phyloP scores from a whole-genome alignment of 2,888 invertebrate genomes.

The Rutpela maculata region DNA sequence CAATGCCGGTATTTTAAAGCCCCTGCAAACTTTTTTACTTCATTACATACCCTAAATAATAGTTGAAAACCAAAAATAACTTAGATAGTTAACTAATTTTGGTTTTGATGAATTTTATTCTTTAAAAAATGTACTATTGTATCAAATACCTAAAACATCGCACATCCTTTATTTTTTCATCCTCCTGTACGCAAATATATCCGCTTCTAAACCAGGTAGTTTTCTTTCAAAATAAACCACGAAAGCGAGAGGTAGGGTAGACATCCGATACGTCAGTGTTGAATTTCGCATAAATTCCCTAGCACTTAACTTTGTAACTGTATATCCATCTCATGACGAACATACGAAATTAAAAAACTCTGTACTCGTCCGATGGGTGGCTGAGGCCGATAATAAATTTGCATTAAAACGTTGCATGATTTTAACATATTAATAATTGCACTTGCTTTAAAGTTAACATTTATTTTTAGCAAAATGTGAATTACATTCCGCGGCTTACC shows the following conservation, averaged over 20 bases:
- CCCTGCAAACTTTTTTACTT: too few relatives aligned
- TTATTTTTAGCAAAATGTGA: not conserved
- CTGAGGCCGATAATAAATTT: not conserved
- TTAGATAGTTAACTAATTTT: too few relatives aligned
- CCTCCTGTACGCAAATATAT: not conserved
- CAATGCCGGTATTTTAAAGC: too few relatives aligned
- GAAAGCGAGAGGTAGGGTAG: conserved; percentile 9
- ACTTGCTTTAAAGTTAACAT: not conserved
- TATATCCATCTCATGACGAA: conserved; percentile 7
- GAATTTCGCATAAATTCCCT: conserved; percentile 19
- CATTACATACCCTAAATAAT: too few relatives aligned
- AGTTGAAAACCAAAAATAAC: too few relatives aligned
- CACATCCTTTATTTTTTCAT: too few relatives aligned
- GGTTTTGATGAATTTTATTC: too few relatives aligned
- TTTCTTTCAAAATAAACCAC: conserved; percentile 35
- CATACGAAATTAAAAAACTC: conserved; percentile 4
- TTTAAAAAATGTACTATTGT: too few relatives aligned
- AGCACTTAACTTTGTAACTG: conserved; percentile 9
- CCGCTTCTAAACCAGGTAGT: not conserved
- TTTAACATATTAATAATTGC: conserved; percentile 7
- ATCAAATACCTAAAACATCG: too few relatives aligned
- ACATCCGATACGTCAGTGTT: conserved; percentile 24
- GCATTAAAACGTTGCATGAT: not conserved
- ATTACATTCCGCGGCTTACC: conserved; percentile 7
- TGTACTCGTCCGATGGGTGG: not conserved